phyloP scores from a whole-genome alignment of 2,797 vertebrate species.

The Urophycis tenuis region DNA sequence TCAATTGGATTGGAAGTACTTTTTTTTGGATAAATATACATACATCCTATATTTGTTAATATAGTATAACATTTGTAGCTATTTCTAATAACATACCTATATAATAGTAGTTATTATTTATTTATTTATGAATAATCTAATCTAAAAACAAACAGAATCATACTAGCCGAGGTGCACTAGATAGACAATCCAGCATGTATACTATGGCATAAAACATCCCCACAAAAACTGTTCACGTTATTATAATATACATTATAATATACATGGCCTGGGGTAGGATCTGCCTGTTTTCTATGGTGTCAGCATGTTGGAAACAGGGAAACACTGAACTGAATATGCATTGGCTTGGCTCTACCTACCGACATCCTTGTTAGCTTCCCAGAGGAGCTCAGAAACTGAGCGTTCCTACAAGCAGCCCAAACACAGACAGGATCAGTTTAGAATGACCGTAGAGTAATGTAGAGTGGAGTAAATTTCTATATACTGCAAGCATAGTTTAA shows the following conservation, averaged over 20 bases:
- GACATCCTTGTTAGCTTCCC: constrained; percentile 61
- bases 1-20: not conserved
- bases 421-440: not conserved
- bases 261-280: not conserved
- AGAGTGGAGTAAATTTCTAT: no score
- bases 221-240: no score
- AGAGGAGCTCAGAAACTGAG: constrained; percentile 59
- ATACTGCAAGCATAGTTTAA: not conserved
- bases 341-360: constrained; percentile 38
- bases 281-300: not conserved
- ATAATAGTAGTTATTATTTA: not conserved
- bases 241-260: no score
- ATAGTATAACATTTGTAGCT: not conserved
- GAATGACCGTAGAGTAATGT: not conserved
- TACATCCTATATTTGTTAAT: no score
- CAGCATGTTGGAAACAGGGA: not conserved
- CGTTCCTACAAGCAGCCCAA: constrained; percentile 24
- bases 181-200: not conserved
- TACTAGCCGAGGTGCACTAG: not conserved
- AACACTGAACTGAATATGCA: not conserved
- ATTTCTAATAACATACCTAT: no score
- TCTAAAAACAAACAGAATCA: not conserved
- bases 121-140: not conserved
- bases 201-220: not conserved
- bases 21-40: no score